Evolutionary conservation across 1,140 invertebrate species (phyloP), one percentile per base, ranked within the genome.

Genomic region (Drosophila sulfurigaster): DNA sequence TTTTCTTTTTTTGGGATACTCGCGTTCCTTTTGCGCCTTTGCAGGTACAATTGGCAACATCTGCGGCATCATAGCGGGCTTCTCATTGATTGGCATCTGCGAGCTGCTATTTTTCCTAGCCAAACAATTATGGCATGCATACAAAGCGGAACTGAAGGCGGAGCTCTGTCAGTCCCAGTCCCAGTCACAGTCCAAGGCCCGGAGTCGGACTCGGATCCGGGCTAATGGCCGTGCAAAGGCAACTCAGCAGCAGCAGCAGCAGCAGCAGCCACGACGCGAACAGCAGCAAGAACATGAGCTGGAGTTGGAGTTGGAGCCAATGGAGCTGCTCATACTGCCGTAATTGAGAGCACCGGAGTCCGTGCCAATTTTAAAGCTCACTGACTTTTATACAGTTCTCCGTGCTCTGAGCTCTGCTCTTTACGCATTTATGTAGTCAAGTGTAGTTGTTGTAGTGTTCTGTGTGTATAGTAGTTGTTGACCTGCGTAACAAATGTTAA

Each of bases 41-140:
- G 52, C 78, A 92, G 91, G 91, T 86, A 86, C 75, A 64, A 85
- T 92, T 79, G 91, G 91, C 73, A 92, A 82, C 81, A 91, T 92
- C 77, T 92, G 89, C 51, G 82, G 91, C 78, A 90, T 92, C 72
- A 89, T 92, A 64, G 91, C 91, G 5, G 91, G 91, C 54, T 92
- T 92, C 83, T 92, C 91, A 64, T 80, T 92, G 79, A 87, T 91
- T 79, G 91, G 88, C 62, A 83, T 92, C 78, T 90, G 85, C 72
- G 91, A 92, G 78, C 78, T 92, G 20, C 32, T 92, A 58, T 92
- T 90, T 83, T 92, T 91, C 69, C 66, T 92, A 75, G 81, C 72
- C 77, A 87, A 89, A 81, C 91, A 92, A 78, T 77, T 91, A 90
- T 90, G 86, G 82, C 79, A 75, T 65, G 79, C 79, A 76, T 86